These are phyloP conservation scores for Muscina levida DNA, from an alignment of 2,888 invertebrate genomes.

Conservation along the genomic window DNA sequence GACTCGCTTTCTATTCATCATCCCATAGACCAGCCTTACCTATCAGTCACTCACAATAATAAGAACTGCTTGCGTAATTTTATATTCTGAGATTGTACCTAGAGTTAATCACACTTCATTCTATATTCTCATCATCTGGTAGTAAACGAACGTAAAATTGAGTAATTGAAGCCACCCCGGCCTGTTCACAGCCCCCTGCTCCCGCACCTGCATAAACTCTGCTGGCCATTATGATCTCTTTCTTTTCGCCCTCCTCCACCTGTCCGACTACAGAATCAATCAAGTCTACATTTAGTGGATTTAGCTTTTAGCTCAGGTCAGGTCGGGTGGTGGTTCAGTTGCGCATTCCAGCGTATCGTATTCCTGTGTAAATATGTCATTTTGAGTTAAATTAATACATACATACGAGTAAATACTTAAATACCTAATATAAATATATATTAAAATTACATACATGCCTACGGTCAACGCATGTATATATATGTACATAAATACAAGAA, in stretches of 20 bases:
- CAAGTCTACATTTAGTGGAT: too few relatives aligned
- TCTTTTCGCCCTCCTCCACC: background rate
- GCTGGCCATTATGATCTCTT: slow-evolving; percentile 38
- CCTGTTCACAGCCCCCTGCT: too few relatives aligned
- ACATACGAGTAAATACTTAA: slow-evolving; percentile 28
- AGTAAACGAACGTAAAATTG: background rate
- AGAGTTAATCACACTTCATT: slow-evolving; percentile 28
- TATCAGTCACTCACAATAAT: background rate
- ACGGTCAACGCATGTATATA: slow-evolving; percentile 6
- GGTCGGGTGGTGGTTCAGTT: too few relatives aligned
- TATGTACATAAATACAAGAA: background rate
- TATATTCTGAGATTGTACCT: slow-evolving; percentile 46
- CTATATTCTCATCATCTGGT: slow-evolving; percentile 34
- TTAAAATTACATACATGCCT: slow-evolving; percentile 19
- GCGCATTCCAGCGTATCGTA: background rate
- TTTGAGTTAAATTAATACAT: slow-evolving; percentile 40
- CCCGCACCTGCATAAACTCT: background rate
- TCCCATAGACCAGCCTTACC: slow-evolving; percentile 7
- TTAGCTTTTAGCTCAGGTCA: too few relatives aligned
- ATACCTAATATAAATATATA: slow-evolving; percentile 20
- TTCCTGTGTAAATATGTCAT: slow-evolving; percentile 53
- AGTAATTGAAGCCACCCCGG: too few relatives aligned
- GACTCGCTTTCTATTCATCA: slow-evolving; percentile 5
- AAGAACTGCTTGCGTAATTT: slow-evolving; percentile 41
- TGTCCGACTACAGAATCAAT: too few relatives aligned